Evolutionary conservation across 2,888 invertebrate genomes (phyloP).

Genomic region (Drosophila sordidula): DNA sequence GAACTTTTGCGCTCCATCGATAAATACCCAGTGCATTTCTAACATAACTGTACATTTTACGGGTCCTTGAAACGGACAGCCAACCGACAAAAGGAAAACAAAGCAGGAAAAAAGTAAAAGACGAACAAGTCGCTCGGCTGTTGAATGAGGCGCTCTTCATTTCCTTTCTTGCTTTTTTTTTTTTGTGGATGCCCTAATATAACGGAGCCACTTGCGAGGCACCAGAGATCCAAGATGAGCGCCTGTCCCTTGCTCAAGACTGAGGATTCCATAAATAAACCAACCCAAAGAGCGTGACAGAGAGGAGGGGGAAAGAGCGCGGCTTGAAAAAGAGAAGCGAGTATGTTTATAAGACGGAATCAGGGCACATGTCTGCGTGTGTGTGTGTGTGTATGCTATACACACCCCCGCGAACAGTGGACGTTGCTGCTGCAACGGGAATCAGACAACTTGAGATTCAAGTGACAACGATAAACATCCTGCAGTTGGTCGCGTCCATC

Average conservation of each 20-base stretch:
- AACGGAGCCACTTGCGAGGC: constrained; percentile 40
- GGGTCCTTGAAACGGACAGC: constrained; percentile 39
- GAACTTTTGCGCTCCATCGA: constrained; percentile 1
- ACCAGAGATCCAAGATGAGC: constrained; percentile 39
- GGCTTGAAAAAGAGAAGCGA: constrained; percentile 32
- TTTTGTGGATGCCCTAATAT: constrained; percentile 30
- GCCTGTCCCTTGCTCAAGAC: constrained; percentile 27
- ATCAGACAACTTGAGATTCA: constrained; percentile 69
- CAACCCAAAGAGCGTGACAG: constrained; percentile 18
- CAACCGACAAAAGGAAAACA: constrained; percentile 11
- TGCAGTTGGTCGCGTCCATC: constrained; percentile 71
- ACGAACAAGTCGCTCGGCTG: constrained; percentile 28
- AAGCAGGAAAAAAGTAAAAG: not conserved
- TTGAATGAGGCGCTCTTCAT: constrained; percentile 38
- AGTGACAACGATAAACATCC: constrained; percentile 78
- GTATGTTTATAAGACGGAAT: constrained; percentile 26
- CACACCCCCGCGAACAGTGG: constrained; percentile 57
- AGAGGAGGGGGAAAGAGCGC: not conserved
- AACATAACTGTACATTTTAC: constrained; percentile 54
- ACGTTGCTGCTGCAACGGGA: constrained; percentile 34
- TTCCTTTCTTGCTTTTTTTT: constrained; percentile 1
- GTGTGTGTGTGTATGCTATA: constrained; percentile 5
- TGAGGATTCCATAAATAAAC: constrained; percentile 64
- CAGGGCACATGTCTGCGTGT: constrained; percentile 31
- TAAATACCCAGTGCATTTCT: constrained; percentile 6